A percentile compares a stretch with the other conserved stretches of the same genome.
Conservation (phyloP, 37 sponge, comb jelly and placozoan genomes). For the Spongia lamella region DNA sequence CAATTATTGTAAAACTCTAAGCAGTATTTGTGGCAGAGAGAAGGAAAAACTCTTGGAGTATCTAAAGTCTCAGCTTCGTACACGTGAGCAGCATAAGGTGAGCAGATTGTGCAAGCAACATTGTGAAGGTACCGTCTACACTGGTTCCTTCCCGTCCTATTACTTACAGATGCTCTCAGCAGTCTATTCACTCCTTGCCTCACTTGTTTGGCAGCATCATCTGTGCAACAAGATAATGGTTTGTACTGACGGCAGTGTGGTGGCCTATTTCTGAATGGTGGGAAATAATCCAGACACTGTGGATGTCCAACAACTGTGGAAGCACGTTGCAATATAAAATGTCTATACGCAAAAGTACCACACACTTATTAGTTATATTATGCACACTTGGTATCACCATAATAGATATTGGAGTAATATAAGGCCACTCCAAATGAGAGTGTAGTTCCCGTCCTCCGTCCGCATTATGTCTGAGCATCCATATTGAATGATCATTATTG, state of each 20-base stretch:
- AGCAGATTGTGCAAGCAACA: constrained; percentile 57
- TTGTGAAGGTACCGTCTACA: constrained; percentile 44
- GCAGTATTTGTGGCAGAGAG: constrained; percentile 61
- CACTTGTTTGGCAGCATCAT: constrained; percentile 8
- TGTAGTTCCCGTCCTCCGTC: too few relatives aligned
- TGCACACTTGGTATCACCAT: too few relatives aligned
- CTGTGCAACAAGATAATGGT: constrained; percentile 54
- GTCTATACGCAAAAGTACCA: too few relatives aligned
- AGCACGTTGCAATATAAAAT: too few relatives aligned
- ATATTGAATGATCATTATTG: too few relatives aligned
- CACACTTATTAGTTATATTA: too few relatives aligned
- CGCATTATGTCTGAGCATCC: too few relatives aligned
- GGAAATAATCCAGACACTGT: constrained; percentile 70
- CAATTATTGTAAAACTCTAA: constrained; percentile 41
- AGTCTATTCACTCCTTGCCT: constrained; percentile 4
- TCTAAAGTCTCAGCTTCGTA: constrained; percentile 43
- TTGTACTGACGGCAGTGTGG: constrained; percentile 45
- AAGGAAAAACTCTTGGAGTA: constrained; percentile 23
- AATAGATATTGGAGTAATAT: too few relatives aligned
- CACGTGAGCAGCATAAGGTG: constrained; percentile 73
- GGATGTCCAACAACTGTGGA: constrained; percentile 38
- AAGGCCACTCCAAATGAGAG: too few relatives aligned
- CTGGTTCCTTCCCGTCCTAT: background rate
- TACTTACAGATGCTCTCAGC: background rate
- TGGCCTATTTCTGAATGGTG: constrained; percentile 43